These are phyloP conservation scores for Gracilinanus agilis DNA, from an alignment of 2,113 vertebrate species.

Conservation along the genomic window DNA sequence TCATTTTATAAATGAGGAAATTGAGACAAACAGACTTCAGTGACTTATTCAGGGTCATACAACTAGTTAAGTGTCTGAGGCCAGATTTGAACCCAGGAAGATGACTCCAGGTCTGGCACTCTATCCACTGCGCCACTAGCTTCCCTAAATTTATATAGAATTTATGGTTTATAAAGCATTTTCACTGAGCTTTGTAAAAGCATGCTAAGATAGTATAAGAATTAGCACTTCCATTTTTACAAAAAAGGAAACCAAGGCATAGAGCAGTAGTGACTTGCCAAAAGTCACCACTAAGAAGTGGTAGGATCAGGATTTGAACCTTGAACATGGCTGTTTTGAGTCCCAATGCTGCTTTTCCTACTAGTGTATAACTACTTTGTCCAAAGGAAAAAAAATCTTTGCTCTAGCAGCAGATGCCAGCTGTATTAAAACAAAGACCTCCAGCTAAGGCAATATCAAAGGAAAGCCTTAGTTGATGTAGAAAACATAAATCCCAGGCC, in stretches of 20 bases:
- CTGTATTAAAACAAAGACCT: neutral
- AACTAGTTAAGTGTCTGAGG: neutral
- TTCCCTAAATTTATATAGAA: neutral
- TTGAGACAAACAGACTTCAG: neutral
- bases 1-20: neutral
- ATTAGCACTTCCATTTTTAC: neutral
- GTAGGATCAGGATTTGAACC: neutral
- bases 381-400: neutral
- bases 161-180: neutral
- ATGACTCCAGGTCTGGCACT: neutral
- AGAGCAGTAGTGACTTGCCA: neutral
- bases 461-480: neutral
- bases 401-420: neutral
- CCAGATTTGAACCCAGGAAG: neutral
- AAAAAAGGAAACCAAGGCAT: neutral
- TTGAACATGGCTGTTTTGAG: neutral
- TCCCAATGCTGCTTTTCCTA: neutral
- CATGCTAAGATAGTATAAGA: neutral
- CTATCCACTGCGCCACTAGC: neutral
- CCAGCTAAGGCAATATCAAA: neutral
- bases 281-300: too few species aligned
- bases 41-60: neutral
- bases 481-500: neutral
- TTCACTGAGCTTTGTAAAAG: neutral
- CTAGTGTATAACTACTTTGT: neutral